Evolutionary conservation across 1,140 invertebrate genomes (phyloP), one percentile per base, ranked within the genome.

Genomic region (Drosophila truncata): DNA sequence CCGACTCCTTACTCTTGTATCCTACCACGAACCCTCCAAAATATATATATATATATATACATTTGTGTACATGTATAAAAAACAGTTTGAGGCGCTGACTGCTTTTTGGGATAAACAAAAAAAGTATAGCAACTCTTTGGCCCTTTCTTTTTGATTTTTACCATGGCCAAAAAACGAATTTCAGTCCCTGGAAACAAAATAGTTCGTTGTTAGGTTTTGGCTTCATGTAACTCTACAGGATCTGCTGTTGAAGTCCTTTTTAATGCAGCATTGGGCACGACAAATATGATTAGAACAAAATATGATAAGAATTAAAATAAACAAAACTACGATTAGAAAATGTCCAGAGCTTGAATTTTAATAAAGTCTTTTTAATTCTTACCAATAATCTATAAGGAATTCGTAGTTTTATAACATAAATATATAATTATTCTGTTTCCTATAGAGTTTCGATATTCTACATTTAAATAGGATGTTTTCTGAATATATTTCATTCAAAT

Each of bases 161-260:
- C 23, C 27, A 42, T 33, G 46, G 31, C 35, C 27, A 35, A 52
- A 69, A 69, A 85, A 75, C 44, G 62, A 81, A 62, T 41, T 81
- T 79, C 62, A 75, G 52, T 47, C 52, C 42, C 77, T 71, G 78
- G 73, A 85, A 85, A 62, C 37, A 57, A 59, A 49, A 31, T 25
- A 31, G 27, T 42, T 20, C 4, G 8, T 29, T 14, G 9, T 23
- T 31, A 2, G 57, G 18, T 13, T 14, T 62, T 35, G 6, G 25
- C 2, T 29, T 25, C 42, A 0, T 39, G 16, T 13, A 42, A 31
- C 27, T 13, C 25, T 31, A 13, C 18, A 61, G 29, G 58, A 55
- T n/a, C 6, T 16, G 31, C 20, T 29, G 64, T 54, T 60, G 64
- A 73, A 42, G 62, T 77, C 79, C 73, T 78, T 78, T 66, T 23